Percentiles rank a stretch among this genome's conserved stretches.
phyloP scores from a whole-genome alignment of 2,888 invertebrate species.

The Oscheius sp. region DNA sequence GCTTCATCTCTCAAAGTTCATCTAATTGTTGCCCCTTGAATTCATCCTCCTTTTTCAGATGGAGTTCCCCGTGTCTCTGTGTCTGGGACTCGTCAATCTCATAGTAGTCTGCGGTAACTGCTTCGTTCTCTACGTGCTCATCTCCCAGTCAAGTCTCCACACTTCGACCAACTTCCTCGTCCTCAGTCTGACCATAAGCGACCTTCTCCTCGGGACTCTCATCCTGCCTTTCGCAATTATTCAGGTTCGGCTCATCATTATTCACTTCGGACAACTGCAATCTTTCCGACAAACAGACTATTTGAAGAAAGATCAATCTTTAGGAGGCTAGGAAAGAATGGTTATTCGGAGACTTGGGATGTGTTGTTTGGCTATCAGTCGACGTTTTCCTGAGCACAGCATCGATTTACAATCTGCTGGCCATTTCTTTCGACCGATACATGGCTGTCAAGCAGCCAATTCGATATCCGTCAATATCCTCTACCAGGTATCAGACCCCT shows the following conservation, averaged over 20 bases:
- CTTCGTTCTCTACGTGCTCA: slow-evolving; percentile 69
- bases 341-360: slow-evolving; percentile 95
- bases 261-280: background rate
- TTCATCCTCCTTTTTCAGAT: slow-evolving; percentile 15
- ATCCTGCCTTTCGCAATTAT: slow-evolving; percentile 95
- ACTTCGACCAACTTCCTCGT: slow-evolving; percentile 97
- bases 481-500: slow-evolving; percentile 52
- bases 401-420: slow-evolving; percentile 92
- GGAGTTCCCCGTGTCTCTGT: slow-evolving; percentile 36
- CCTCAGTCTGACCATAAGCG: slow-evolving; percentile 93
- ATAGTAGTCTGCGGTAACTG: slow-evolving; percentile 71
- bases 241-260: slow-evolving; percentile 80
- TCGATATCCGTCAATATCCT: slow-evolving; percentile 88
- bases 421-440: slow-evolving; percentile 88
- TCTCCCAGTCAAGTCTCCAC: slow-evolving; percentile 78
- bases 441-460: slow-evolving; percentile 95
- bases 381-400: slow-evolving; percentile 82
- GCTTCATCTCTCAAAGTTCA: background rate
- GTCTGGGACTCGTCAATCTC: slow-evolving; percentile 64
- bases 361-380: slow-evolving; percentile 90
- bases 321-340: slow-evolving; percentile 82
- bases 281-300: background rate
- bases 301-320: background rate
- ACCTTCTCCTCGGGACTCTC: slow-evolving; percentile 91
- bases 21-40: background rate